These are phyloP conservation scores for Eudasyphora cyanicolor DNA, from an alignment of 2,888 invertebrate species.

Conservation along the genomic window DNA sequence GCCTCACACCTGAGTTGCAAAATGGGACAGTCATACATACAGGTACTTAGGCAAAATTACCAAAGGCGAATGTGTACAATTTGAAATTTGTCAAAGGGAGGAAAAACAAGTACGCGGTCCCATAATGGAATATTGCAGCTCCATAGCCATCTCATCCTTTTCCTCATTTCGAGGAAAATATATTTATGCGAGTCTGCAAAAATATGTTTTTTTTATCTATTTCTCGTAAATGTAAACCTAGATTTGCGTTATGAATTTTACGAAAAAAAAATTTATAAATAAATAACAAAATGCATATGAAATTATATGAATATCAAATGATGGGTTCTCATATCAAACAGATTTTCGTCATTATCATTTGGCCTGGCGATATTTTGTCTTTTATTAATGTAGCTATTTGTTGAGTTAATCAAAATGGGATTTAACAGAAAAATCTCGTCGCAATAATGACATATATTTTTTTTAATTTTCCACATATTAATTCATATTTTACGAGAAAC, in stretches of 20 bases:
- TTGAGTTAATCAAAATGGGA: conserved; percentile 5
- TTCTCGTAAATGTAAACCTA: background rate
- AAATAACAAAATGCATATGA: conserved; percentile 61
- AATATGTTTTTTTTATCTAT: conserved; percentile 24
- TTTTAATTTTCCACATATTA: no score
- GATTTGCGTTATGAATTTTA: conserved; percentile 47
- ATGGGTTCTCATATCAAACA: no score
- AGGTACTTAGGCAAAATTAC: conserved; percentile 62
- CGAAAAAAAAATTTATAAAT: conserved; percentile 70
- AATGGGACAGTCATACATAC: conserved; percentile 10
- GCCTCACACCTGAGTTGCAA: background rate
- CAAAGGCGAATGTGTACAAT: conserved; percentile 33
- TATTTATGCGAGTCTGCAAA: conserved; percentile 40
- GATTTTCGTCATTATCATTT: background rate
- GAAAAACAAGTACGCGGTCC: conserved; percentile 45
- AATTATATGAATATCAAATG: conserved; percentile 63
- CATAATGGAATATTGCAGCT: conserved; percentile 53
- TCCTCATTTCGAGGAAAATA: no score
- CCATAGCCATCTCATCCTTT: background rate
- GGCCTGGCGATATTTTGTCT: background rate
- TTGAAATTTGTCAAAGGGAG: conserved; percentile 68
- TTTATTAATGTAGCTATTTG: background rate
- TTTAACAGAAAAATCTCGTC: background rate
- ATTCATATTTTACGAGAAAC: no score
- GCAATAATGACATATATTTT: background rate